Evolutionary conservation across 2,888 invertebrate species (phyloP).

Genomic region (Odontocolon sp.): DNA sequence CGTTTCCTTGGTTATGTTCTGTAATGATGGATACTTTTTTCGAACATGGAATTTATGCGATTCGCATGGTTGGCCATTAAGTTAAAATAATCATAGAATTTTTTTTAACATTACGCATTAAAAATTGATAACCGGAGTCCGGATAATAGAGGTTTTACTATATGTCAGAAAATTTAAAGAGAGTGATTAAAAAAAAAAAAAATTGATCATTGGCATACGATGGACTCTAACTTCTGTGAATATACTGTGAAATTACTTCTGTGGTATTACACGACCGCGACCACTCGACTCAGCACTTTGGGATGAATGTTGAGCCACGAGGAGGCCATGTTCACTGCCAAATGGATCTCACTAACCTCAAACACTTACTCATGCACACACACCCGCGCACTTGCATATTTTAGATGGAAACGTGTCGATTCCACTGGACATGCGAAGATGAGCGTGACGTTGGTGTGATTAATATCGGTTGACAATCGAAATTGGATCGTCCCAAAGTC

Average conservation of each 20-base stretch:
- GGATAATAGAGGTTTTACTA: no score
- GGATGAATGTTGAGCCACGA: slow-evolving; percentile 7
- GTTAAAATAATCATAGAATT: no score
- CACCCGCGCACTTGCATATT: neutral
- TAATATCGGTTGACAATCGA: slow-evolving; percentile 35
- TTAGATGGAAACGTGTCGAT: neutral
- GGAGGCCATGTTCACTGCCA: neutral
- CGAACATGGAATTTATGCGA: neutral
- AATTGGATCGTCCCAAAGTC: slow-evolving; percentile 38
- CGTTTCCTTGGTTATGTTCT: neutral
- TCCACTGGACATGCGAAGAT: slow-evolving; percentile 1
- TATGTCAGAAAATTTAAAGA: no score
- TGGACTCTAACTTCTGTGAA: no score
- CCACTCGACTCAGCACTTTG: slow-evolving; percentile 4
- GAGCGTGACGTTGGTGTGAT: slow-evolving; percentile 43
- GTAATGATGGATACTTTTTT: neutral
- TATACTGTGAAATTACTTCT: neutral
- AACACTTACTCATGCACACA: slow-evolving; percentile 13
- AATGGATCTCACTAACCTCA: slow-evolving; percentile 26
- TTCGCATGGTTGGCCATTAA: no score
- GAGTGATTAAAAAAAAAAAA: no score
- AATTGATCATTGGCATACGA: no score
- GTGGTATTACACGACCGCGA: neutral
- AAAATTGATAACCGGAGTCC: neutral
- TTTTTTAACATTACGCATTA: slow-evolving; percentile 7